Evolutionary conservation across 1,140 invertebrate species (phyloP).

Genomic region (Papilio helenus): DNA sequence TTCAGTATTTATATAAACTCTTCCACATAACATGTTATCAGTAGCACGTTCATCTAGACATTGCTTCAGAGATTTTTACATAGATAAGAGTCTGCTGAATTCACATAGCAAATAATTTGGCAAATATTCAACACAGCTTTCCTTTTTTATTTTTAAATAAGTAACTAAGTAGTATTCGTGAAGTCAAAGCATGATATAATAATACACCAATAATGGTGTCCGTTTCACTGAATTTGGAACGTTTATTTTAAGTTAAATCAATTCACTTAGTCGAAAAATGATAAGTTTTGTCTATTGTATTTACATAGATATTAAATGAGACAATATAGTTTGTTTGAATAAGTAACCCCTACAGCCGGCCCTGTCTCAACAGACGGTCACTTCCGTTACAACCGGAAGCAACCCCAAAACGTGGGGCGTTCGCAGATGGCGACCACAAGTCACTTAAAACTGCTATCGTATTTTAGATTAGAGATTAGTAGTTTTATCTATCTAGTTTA

Average conservation of each 20-base stretch:
- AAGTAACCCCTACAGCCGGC: background rate
- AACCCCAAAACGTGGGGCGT: background rate
- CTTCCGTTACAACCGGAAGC: slow-evolving; percentile 5
- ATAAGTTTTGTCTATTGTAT: too few relatives aligned
- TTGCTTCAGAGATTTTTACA: background rate
- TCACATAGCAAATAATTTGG: background rate
- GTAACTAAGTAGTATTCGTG: background rate
- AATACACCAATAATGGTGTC: background rate
- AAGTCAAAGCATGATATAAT: background rate
- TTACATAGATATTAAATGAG: too few relatives aligned
- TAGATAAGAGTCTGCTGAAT: background rate
- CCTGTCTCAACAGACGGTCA: background rate
- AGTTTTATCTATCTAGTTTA: background rate
- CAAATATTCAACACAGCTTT: background rate
- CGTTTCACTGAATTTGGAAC: background rate
- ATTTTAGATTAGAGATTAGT: background rate
- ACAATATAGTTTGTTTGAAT: too few relatives aligned
- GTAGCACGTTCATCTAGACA: background rate
- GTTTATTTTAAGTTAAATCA: background rate
- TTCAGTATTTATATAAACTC: background rate
- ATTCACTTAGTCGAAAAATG: too few relatives aligned
- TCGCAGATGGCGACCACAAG: background rate
- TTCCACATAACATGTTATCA: background rate
- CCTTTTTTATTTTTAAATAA: background rate
- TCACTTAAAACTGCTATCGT: background rate